A percentile compares a stretch with the other conserved stretches of the same genome.
These are phyloP conservation scores for Helogale parvula DNA, from an alignment of 2,113 vertebrate species.

Conservation along the genomic window DNA sequence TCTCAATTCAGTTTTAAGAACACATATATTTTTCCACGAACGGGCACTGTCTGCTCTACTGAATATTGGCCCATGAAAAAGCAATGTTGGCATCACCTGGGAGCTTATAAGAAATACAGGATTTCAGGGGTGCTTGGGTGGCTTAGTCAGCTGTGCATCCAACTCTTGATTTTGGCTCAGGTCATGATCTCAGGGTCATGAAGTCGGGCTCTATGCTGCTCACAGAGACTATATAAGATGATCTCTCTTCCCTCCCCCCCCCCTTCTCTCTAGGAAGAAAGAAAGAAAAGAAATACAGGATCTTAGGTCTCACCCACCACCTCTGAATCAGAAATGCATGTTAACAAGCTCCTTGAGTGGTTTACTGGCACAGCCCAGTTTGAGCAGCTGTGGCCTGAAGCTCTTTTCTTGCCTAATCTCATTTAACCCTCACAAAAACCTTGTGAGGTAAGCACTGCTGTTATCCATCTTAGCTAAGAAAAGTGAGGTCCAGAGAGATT, in stretches of 20 bases:
- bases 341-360: neutral
- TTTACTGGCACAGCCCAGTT: neutral
- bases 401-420: neutral
- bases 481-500: neutral
- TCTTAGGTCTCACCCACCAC: neutral
- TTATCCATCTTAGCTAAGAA: neutral
- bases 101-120: neutral
- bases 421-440: neutral
- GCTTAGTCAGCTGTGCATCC: no score
- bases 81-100: neutral
- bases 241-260: no score
- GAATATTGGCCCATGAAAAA: neutral
- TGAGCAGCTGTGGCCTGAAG: neutral
- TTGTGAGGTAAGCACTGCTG: neutral
- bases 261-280: no score
- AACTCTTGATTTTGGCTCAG: no score
- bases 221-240: no score
- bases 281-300: neutral
- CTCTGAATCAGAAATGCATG: neutral
- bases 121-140: neutral
- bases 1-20: neutral
- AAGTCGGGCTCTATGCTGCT: no score
- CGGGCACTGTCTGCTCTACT: neutral
- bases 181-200: no score
- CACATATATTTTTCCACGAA: rapidly evolving